Conservation (phyloP, 1,140 invertebrate species). For the Plodia interpunctella region DNA sequence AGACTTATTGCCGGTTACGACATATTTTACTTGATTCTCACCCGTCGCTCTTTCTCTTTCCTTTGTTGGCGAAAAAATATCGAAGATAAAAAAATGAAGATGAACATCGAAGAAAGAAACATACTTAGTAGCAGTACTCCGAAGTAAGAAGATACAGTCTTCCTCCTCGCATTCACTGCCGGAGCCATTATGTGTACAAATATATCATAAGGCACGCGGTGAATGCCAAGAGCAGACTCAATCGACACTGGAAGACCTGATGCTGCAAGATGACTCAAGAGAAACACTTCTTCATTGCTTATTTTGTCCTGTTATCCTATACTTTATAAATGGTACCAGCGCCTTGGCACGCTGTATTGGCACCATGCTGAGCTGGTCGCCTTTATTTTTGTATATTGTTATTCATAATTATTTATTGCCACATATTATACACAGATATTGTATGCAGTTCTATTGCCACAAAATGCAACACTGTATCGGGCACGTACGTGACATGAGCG, state of each 20-base stretch:
- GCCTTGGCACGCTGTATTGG: too few species aligned
- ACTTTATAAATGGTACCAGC: too few species aligned
- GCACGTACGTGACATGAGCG: neutral
- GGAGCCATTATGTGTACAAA: slow-evolving; percentile 89
- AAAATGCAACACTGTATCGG: neutral
- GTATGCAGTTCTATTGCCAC: neutral
- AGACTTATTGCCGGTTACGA: too few species aligned
- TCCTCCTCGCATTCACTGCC: slow-evolving; percentile 82
- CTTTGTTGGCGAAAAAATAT: too few species aligned
- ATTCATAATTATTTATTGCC: too few species aligned
- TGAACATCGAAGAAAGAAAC: slow-evolving; percentile 18
- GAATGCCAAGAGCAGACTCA: slow-evolving; percentile 95
- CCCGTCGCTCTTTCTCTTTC: too few species aligned
- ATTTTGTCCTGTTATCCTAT: too few species aligned
- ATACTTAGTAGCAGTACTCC: slow-evolving; percentile 23
- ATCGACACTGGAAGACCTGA: slow-evolving; percentile 17
- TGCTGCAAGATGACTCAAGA: slow-evolving; percentile 16
- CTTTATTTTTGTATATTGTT: too few species aligned
- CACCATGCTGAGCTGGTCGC: too few species aligned
- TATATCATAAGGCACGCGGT: slow-evolving; percentile 95
- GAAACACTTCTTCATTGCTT: too few species aligned
- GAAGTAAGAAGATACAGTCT: slow-evolving; percentile 42
- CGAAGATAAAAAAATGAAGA: neutral
- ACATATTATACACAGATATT: too few species aligned
- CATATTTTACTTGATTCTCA: too few species aligned